These are phyloP conservation scores for Notechis scutatus DNA, from an alignment of 2,113 vertebrate species.

Conservation along the genomic window DNA sequence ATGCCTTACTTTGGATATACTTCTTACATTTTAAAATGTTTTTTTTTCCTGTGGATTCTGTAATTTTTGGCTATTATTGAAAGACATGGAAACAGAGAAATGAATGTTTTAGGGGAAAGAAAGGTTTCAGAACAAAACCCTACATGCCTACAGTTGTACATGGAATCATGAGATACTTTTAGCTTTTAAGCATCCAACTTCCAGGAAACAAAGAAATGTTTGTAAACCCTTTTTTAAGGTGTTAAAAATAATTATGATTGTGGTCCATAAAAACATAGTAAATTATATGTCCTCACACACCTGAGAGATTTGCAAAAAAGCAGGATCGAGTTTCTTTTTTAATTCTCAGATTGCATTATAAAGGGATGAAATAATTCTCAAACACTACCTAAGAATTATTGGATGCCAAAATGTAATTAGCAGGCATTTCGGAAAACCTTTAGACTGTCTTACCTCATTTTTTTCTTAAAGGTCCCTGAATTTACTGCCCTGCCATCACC, in stretches of 20 bases:
- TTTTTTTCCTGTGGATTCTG: background rate
- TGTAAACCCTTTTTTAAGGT: background rate
- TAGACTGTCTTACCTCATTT: conserved; percentile 81
- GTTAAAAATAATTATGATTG: conserved; percentile 11
- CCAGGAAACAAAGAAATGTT: background rate
- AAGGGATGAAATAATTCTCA: conserved; percentile 20
- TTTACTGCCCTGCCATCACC: conserved; percentile 81
- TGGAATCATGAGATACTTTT: background rate
- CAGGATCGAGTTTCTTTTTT: conserved; percentile 17
- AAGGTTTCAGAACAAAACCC: background rate
- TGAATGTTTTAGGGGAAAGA: background rate
- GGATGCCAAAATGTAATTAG: conserved; percentile 72
- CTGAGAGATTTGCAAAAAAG: conserved; percentile 12
- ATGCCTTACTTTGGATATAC: background rate
- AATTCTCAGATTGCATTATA: background rate
- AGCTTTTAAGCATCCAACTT: background rate
- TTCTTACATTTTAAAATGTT: background rate
- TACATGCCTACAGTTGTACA: background rate
- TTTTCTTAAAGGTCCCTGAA: conserved; percentile 79
- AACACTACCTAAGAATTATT: conserved; percentile 54
- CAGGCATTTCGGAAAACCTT: conserved; percentile 81
- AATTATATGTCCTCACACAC: conserved; percentile 9
- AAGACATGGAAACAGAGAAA: background rate
- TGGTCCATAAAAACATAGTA: background rate
- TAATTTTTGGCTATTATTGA: background rate